These are phyloP conservation scores for Auanema freiburgensis DNA, from an alignment of 2,888 invertebrate genomes.

Conservation along the genomic window DNA sequence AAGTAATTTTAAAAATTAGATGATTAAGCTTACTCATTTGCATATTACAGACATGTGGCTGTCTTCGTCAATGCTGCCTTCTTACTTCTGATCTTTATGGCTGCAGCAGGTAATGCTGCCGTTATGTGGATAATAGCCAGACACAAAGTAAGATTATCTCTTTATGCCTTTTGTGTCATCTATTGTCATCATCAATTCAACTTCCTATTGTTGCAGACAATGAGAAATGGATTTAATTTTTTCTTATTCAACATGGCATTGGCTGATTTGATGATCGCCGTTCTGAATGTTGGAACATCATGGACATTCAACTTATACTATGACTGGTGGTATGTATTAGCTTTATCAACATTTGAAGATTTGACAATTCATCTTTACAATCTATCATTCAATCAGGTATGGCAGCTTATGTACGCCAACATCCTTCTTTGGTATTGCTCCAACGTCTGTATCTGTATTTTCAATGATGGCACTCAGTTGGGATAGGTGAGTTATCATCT, in stretches of 20 bases:
- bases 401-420: slow-evolving; percentile 50
- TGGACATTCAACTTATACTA: slow-evolving; percentile 57
- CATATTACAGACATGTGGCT: slow-evolving; percentile 34
- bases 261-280: slow-evolving; percentile 56
- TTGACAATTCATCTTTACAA: background rate
- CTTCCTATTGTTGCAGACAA: slow-evolving; percentile 34
- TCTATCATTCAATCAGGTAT: slow-evolving; percentile 24
- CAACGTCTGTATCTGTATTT: slow-evolving; percentile 53
- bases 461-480: slow-evolving; percentile 57
- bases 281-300: slow-evolving; percentile 55
- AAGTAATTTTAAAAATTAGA: too few relatives aligned
- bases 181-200: slow-evolving; percentile 11
- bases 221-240: slow-evolving; percentile 57
- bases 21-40: background rate
- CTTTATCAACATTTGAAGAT: slow-evolving; percentile 4
- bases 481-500: slow-evolving; percentile 33
- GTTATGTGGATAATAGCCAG: slow-evolving; percentile 58
- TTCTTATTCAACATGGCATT: slow-evolving; percentile 60
- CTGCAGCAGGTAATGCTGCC: slow-evolving; percentile 51
- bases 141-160: slow-evolving; percentile 35
- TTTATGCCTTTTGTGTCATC: background rate
- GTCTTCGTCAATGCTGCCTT: slow-evolving; percentile 47
- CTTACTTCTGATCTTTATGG: slow-evolving; percentile 42
- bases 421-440: slow-evolving; percentile 57
- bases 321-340: slow-evolving; percentile 48